A percentile compares a stretch with the other conserved stretches of the same genome.
Conservation (phyloP, 2,888 invertebrate species). For the Neoascia interrupta region DNA sequence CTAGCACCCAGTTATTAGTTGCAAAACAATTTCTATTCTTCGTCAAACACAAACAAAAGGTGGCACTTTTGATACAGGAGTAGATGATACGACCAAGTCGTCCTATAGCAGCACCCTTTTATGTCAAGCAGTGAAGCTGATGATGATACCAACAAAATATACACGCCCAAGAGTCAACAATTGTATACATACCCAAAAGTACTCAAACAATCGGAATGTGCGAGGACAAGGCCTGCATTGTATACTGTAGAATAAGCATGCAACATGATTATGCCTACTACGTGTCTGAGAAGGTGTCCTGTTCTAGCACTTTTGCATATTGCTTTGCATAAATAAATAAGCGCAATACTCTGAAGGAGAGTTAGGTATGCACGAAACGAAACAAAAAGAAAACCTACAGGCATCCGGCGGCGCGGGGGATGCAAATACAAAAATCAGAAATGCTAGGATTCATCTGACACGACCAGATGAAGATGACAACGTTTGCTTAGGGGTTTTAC, state of each 20-base stretch:
- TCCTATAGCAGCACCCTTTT: too few relatives aligned
- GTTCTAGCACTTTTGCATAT: constrained; percentile 59
- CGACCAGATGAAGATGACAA: constrained; percentile 63
- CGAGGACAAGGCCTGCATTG: constrained; percentile 24
- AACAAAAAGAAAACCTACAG: constrained; percentile 10
- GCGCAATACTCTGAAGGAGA: constrained; percentile 41
- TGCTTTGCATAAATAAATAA: constrained; percentile 66
- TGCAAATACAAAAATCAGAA: too few relatives aligned
- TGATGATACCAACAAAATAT: constrained; percentile 36
- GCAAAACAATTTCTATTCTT: constrained; percentile 63
- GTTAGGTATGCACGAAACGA: constrained; percentile 2
- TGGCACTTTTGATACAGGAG: constrained; percentile 41
- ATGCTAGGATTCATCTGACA: constrained; percentile 48
- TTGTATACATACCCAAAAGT: too few relatives aligned
- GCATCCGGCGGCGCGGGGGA: too few relatives aligned
- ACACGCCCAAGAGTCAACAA: constrained; percentile 64
- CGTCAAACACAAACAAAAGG: constrained; percentile 47
- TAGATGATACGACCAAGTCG: constrained; percentile 23
- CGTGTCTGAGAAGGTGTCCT: constrained; percentile 67
- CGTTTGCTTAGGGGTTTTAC: constrained; percentile 47
- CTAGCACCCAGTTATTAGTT: constrained; percentile 68
- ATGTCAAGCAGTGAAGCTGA: too few relatives aligned
- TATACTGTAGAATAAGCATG: constrained; percentile 21
- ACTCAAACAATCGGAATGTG: constrained; percentile 65
- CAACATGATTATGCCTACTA: constrained; percentile 43